phyloP scores from a whole-genome alignment of 2,888 invertebrate species.

The Tinea pellionella region DNA sequence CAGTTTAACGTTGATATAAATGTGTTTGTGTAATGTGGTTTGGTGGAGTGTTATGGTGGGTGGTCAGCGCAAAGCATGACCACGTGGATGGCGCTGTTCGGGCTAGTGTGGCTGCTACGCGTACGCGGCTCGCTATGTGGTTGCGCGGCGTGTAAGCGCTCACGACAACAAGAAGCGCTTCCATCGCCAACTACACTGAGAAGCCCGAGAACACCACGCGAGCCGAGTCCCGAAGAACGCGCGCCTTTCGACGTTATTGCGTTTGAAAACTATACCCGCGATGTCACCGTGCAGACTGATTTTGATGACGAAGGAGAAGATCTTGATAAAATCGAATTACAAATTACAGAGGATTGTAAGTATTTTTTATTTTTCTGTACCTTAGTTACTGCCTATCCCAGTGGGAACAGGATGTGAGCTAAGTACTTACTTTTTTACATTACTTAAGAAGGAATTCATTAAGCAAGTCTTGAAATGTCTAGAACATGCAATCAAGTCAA shows the following conservation, averaged over 20 bases:
- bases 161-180: constrained; percentile 41
- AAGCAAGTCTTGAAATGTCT: background rate
- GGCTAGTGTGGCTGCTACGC: constrained; percentile 86
- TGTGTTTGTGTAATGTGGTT: background rate
- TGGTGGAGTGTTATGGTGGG: constrained; percentile 4
- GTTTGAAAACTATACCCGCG: constrained; percentile 55
- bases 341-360: constrained; percentile 60
- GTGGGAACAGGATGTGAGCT: no score
- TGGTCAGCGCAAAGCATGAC: constrained; percentile 38
- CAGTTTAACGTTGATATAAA: background rate
- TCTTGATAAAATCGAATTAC: constrained; percentile 57
- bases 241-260: constrained; percentile 59
- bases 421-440: background rate
- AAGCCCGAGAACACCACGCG: constrained; percentile 29
- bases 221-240: constrained; percentile 38
- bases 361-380: constrained; percentile 18
- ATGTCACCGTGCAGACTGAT: constrained; percentile 64
- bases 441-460: background rate
- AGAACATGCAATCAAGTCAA: background rate
- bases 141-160: constrained; percentile 76
- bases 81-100: constrained; percentile 85
- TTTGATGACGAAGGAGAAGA: constrained; percentile 54
- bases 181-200: constrained; percentile 35
- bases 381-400: no score
- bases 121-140: constrained; percentile 84